Base-by-base conservation (phyloP, 37 sponge, comb jelly and placozoan species). In the Chondrosia reniformis region DNA sequence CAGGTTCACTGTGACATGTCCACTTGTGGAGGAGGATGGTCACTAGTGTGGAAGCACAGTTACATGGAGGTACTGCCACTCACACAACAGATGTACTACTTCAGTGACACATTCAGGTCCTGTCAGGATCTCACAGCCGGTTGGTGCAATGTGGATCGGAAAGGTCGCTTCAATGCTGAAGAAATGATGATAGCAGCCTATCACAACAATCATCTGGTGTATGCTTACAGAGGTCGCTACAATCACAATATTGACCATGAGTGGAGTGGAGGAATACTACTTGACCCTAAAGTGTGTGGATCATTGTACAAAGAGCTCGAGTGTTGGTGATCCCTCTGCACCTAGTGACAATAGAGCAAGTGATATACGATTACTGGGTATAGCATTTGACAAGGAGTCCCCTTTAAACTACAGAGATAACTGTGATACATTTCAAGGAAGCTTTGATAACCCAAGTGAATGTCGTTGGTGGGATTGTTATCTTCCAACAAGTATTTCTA, bases 121-220 rank as follows among this genome's bases (percentile, higher is more conserved):
- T 59, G 61, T 59, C n/a, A 25, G 6, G 61, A 59, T 59, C 8
- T 59, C 61, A 59, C n/a, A 25, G 27, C 30, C 27, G 61, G 61
- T 30, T 69, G 72, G 72, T 69, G 72, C 72, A 69, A 69, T 38
- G 15, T 69, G 22, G 44, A 41, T 44, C 24, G 36, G n/a, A 69
- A 69, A 38, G 31, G n/a, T 33, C 38, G 72, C 41, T 38, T 69
- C 41, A 13, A 25, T 69, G 41, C 74, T 46, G 58, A 59, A 39
- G 77, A 77, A 55, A 55, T 57, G 59, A 77, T 77, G 77, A 55
- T 77, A 27, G 77, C 58, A 15, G 77, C 58, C 43, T 77, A 77
- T 62, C 77, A 77, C 59, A 77, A 77, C 57, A 33, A 45, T 21
- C 32, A 28, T 32, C 33, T 56, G 40, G 77, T 77, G 22, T 77